Percentiles rank a stretch among this genome's conserved stretches.
phyloP scores from a whole-genome alignment of 2,113 vertebrate species.

The Laticauda laticaudata region DNA sequence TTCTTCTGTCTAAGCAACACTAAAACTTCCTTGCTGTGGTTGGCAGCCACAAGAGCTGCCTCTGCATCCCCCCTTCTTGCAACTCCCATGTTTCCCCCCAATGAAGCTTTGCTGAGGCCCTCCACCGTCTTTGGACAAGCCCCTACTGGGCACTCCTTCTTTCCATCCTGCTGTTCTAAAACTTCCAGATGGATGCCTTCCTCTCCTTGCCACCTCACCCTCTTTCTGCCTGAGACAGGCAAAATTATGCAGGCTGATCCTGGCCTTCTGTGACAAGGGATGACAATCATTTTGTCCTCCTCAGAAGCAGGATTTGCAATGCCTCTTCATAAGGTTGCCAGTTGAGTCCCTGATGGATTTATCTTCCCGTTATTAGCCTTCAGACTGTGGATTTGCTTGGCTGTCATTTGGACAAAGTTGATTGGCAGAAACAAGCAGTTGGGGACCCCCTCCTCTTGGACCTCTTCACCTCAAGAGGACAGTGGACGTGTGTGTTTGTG shows the following conservation, averaged over 20 bases:
- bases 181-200: background rate
- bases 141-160: background rate
- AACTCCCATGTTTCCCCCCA: background rate
- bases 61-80: background rate
- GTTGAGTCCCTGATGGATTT: slow-evolving; percentile 54
- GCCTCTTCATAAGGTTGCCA: background rate
- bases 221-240: background rate
- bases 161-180: background rate
- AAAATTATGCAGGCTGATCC: background rate
- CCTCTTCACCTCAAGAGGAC: slow-evolving; percentile 50
- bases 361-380: slow-evolving; percentile 59
- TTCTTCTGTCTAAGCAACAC: background rate
- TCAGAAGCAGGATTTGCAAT: slow-evolving; percentile 25
- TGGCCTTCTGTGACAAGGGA: background rate
- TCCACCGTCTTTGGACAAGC: background rate
- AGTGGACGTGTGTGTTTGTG: background rate
- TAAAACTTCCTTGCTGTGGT: background rate
- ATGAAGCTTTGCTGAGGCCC: background rate
- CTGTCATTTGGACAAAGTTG: slow-evolving; percentile 71
- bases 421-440: slow-evolving; percentile 58
- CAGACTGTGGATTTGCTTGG: slow-evolving; percentile 64
- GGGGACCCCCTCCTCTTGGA: slow-evolving; percentile 6
- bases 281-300: background rate
- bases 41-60: background rate
- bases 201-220: background rate